These are phyloP conservation scores for Heliangelus exortis DNA, from an alignment of 2,797 vertebrate species.

Conservation along the genomic window DNA sequence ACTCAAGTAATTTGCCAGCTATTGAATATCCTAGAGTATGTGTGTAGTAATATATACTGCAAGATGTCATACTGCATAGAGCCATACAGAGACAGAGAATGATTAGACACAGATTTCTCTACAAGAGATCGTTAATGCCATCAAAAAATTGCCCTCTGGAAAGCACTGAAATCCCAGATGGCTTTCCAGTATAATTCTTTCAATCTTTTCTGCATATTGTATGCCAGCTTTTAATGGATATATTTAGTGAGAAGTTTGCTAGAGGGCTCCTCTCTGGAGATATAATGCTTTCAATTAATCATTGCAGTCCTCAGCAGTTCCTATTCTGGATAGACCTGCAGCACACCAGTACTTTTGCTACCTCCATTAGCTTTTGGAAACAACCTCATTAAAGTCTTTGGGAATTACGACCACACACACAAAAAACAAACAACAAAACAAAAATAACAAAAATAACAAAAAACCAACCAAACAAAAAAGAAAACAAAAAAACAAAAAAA, in stretches of 20 bases:
- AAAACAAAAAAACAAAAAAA: too few species aligned
- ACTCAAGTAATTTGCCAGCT: neutral
- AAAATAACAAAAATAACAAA: too few species aligned
- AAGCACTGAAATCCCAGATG: constrained; percentile 20
- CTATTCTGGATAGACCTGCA: neutral
- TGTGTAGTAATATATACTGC: neutral
- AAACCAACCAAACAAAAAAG: neutral
- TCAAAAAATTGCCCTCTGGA: constrained; percentile 37
- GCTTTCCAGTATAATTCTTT: constrained; percentile 29
- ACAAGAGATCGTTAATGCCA: constrained; percentile 20
- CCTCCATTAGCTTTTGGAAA: neutral
- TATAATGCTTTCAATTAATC: constrained; percentile 27
- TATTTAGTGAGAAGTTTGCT: constrained; percentile 30
- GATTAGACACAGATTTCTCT: constrained; percentile 46
- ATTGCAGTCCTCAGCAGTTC: neutral
- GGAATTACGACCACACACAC: neutral
- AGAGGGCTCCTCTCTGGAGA: constrained; percentile 8
- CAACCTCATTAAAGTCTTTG: neutral
- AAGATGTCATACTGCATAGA: neutral
- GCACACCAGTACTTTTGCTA: neutral
- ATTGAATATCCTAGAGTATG: neutral
- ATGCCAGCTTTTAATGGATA: constrained; percentile 35
- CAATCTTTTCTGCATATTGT: constrained; percentile 17
- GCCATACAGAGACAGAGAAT: neutral
- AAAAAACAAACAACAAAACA: neutral